Evolutionary conservation across 2,888 invertebrate genomes (phyloP).

Genomic region (Gisinianus flammeolus): DNA sequence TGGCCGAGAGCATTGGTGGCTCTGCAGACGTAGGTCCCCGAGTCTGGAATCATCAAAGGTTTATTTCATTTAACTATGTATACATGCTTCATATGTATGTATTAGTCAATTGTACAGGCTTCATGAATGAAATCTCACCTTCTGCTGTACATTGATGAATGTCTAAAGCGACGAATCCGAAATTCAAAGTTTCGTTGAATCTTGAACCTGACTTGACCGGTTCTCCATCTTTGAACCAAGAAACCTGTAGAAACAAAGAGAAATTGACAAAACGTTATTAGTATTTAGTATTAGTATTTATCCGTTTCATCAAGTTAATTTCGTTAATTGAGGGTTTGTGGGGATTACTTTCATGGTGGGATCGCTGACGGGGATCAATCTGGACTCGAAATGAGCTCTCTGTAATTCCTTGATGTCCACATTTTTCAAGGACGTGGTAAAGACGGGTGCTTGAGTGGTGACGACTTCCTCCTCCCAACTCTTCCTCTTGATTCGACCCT

Average conservation of each 20-base stretch:
- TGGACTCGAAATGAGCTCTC: slow-evolving; percentile 91
- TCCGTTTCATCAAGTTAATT: too few relatives aligned
- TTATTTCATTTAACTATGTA: background rate
- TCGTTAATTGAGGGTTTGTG: background rate
- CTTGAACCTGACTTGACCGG: slow-evolving; percentile 89
- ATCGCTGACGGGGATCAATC: slow-evolving; percentile 92
- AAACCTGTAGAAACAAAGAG: background rate
- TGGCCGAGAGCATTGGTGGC: slow-evolving; percentile 91
- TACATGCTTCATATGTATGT: background rate
- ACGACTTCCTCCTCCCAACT: slow-evolving; percentile 72
- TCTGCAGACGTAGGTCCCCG: slow-evolving; percentile 92
- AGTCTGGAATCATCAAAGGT: slow-evolving; percentile 66
- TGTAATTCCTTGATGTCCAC: slow-evolving; percentile 87
- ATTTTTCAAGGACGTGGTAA: slow-evolving; percentile 88
- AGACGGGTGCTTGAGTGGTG: slow-evolving; percentile 86
- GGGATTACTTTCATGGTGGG: slow-evolving; percentile 79
- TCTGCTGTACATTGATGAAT: slow-evolving; percentile 95
- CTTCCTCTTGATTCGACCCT: slow-evolving; percentile 8
- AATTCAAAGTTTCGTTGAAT: slow-evolving; percentile 94
- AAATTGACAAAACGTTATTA: background rate
- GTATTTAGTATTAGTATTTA: too few relatives aligned
- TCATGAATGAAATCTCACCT: too few relatives aligned
- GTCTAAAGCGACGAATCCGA: slow-evolving; percentile 96
- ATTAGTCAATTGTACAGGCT: too few relatives aligned
- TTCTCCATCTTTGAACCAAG: slow-evolving; percentile 89